phyloP scores from a whole-genome alignment of 30 jellyfish, hydroid and myxozoan species.

The Pelagia noctiluca region DNA sequence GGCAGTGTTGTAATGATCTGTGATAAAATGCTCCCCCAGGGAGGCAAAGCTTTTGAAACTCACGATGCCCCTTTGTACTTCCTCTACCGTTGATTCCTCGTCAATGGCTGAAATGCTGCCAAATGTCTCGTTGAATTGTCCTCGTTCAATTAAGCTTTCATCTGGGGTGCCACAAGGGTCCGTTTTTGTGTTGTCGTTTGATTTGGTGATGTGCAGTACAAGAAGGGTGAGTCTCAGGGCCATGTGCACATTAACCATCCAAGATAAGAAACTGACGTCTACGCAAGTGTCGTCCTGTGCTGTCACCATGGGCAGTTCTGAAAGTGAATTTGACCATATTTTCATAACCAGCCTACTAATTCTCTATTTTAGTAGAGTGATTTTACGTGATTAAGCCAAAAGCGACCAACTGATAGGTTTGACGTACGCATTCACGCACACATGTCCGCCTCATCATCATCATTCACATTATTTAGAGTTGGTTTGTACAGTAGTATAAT shows the following conservation, averaged over 20 bases:
- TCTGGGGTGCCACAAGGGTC: background rate
- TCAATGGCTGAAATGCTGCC: constrained; percentile 55
- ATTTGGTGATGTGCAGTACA: constrained; percentile 12
- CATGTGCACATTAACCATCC: constrained; percentile 66
- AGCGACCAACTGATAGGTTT: too few species aligned
- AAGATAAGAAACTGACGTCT: constrained; percentile 53
- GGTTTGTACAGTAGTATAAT: too few species aligned
- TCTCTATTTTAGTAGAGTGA: too few species aligned
- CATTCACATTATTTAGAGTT: too few species aligned
- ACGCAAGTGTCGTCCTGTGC: constrained; percentile 22
- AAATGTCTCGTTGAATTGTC: constrained; percentile 49
- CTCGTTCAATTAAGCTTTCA: background rate
- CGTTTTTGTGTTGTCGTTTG: background rate
- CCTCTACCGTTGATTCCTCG: constrained; percentile 59
- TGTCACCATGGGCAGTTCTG: constrained; percentile 31
- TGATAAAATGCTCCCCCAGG: background rate
- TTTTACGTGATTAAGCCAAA: too few species aligned
- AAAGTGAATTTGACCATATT: background rate
- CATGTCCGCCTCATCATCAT: too few species aligned
- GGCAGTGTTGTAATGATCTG: constrained; percentile 39
- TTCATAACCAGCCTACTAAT: background rate
- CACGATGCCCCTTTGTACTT: constrained; percentile 28
- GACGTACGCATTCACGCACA: too few species aligned
- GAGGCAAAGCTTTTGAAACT: constrained; percentile 38
- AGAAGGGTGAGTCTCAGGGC: constrained; percentile 48